These are phyloP conservation scores for Discoglossus pictus DNA, from an alignment of 2,797 vertebrate genomes.

Conservation along the genomic window DNA sequence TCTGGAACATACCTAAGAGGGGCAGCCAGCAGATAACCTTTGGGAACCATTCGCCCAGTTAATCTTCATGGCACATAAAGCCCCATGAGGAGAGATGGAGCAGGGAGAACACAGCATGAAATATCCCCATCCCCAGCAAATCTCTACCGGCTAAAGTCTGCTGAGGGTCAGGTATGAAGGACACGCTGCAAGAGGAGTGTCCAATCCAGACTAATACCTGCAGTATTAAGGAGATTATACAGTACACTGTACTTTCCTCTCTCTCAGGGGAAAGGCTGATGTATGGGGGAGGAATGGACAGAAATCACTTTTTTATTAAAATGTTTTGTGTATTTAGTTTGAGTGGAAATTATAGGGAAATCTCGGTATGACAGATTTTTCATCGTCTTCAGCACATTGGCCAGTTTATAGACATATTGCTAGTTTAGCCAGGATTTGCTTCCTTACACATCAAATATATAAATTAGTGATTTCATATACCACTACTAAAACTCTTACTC, in stretches of 20 bases:
- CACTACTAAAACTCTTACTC: no score
- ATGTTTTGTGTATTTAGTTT: constrained; percentile 17
- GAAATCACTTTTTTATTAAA: constrained; percentile 15
- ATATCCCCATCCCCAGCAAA: constrained; percentile 61
- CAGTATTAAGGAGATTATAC: constrained; percentile 89
- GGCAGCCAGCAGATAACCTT: constrained; percentile 6
- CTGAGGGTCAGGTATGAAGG: constrained; percentile 76
- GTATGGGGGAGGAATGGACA: constrained; percentile 35
- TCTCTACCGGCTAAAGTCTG: constrained; percentile 54
- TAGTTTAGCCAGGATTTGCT: no score
- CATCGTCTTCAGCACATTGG: no score
- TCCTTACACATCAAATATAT: no score
- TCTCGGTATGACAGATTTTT: no score
- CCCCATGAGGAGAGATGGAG: constrained; percentile 62
- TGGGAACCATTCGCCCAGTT: constrained; percentile 33
- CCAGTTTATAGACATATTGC: no score
- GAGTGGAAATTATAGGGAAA: neutral
- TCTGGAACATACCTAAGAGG: constrained; percentile 32
- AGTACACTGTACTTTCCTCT: constrained; percentile 56
- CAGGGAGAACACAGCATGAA: constrained; percentile 59
- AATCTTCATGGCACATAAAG: constrained; percentile 28
- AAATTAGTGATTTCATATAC: no score
- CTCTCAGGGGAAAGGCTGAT: constrained; percentile 21
- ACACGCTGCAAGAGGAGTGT: constrained; percentile 73
- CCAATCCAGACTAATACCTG: constrained; percentile 84